A percentile compares a stretch with the other conserved stretches of the same genome.
Evolutionary conservation across 2,888 invertebrate genomes (phyloP).

Genomic region (Cantharis rustica): DNA sequence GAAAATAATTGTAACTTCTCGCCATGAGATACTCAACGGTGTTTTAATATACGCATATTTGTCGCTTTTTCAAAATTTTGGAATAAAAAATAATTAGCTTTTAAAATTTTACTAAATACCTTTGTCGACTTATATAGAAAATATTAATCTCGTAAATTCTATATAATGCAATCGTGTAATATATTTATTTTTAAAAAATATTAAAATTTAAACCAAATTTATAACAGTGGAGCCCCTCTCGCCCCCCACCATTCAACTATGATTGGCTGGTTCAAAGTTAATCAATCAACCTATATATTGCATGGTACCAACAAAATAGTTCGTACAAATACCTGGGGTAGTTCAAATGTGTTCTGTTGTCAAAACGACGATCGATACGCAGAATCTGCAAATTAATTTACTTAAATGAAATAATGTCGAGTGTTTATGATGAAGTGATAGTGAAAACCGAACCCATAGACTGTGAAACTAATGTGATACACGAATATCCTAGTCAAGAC

Average conservation of each 20-base stretch:
- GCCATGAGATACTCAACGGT: slow-evolving; percentile 40
- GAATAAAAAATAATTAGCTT: too few species aligned
- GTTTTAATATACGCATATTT: neutral
- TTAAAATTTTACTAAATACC: too few species aligned
- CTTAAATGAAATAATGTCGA: neutral
- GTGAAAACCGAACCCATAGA: neutral
- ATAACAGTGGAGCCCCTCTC: too few species aligned
- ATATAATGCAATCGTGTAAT: too few species aligned
- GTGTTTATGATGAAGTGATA: neutral
- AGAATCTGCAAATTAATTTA: neutral
- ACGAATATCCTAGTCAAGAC: neutral
- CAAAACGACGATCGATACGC: neutral
- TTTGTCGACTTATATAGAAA: too few species aligned
- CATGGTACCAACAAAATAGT: neutral
- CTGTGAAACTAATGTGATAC: neutral
- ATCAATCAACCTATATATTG: neutral
- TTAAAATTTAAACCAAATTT: too few species aligned
- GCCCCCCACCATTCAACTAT: too few species aligned
- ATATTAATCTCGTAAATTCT: too few species aligned
- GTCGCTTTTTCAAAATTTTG: too few species aligned
- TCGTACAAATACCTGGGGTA: neutral
- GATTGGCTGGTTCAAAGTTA: neutral
- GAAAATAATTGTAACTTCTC: slow-evolving; percentile 94
- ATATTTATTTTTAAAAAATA: too few species aligned
- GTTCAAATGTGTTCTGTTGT: neutral